Base-by-base conservation (phyloP, 1,140 invertebrate species). In the Bradynema listronoti region DNA sequence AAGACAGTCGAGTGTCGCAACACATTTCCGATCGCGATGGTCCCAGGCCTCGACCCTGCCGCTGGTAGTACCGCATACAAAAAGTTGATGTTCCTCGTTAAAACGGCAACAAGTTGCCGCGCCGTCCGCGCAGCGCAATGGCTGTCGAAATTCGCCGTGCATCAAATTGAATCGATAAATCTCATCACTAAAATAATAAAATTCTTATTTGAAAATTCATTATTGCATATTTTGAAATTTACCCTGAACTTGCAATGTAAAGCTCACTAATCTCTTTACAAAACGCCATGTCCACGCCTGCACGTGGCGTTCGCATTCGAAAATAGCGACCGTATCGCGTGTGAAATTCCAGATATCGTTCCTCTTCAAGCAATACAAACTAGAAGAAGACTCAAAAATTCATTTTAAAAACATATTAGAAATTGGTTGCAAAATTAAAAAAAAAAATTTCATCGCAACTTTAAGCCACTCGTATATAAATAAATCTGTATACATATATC, bases 31-130 rank as follows among this genome's bases (percentile, higher is more conserved):
- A 2, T 82, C 83, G 58, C 91, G 81, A 33, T 90, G 88, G 83
- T 99, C 94, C 90, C 90, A 98, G 1, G 90, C 91, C 81, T 97
- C 91, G 3, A 99, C 84, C 75, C 85, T 85, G 0, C 93, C 93
- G 78, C 91, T 87, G 68, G 86, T 85, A n/a, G 89, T 92, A 5
- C 93, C 94, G 72, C 87, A 85, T 2, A 87, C 78, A 36, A 98
- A 77, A 32, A 97, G 81, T 69, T 93, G 84, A 84, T 97, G 91
- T 32, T 85, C 83, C 0, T 87, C 85, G 83, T 94, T 96, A 2
- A 96, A 86, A 50, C 84, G 83, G 76, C 88, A 89, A 77, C 86
- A 87, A 75, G 93, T 95, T 5, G 82, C 63, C 51, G 56, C 45
- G 2, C 83, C 83, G 5, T 87, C 84, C 47, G 86, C 85, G 16